A percentile compares a stretch with the other conserved stretches of the same genome.
Evolutionary conservation across 1,140 invertebrate species (phyloP).

Genomic region (Dermatophagoides farinae): DNA sequence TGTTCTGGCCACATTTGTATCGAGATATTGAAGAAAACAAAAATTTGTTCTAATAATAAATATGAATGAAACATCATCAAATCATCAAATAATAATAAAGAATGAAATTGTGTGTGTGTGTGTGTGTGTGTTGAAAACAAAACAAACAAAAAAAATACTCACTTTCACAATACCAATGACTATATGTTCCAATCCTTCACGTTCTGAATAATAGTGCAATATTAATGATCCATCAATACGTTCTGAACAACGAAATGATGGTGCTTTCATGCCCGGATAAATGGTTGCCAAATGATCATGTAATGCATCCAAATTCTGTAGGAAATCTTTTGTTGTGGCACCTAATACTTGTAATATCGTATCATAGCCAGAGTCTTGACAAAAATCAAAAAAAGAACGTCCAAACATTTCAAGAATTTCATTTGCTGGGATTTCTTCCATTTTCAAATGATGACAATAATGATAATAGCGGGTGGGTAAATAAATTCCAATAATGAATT

Average conservation of each 20-base stretch:
- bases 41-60: no score
- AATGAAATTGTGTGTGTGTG: no score
- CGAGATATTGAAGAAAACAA: no score
- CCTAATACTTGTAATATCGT: slow-evolving; percentile 76
- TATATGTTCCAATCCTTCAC: slow-evolving; percentile 74
- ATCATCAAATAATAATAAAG: no score
- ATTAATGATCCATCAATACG: slow-evolving; percentile 56
- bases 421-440: slow-evolving; percentile 65
- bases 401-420: slow-evolving; percentile 78
- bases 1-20: no score
- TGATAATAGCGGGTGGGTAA: neutral
- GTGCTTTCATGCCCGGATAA: slow-evolving; percentile 77
- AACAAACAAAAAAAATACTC: slow-evolving; percentile 16
- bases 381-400: slow-evolving; percentile 81
- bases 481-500: slow-evolving; percentile 11
- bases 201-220: slow-evolving; percentile 77
- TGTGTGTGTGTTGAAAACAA: no score
- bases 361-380: slow-evolving; percentile 79
- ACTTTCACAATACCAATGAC: slow-evolving; percentile 87
- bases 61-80: no score
- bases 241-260: slow-evolving; percentile 74
- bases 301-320: slow-evolving; percentile 81
- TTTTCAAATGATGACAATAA: slow-evolving; percentile 16
- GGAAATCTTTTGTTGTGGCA: slow-evolving; percentile 70
- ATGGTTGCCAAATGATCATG: slow-evolving; percentile 77